Evolutionary conservation across 2,888 invertebrate genomes (phyloP).

Genomic region (Scaptomyza cyrtandrae): DNA sequence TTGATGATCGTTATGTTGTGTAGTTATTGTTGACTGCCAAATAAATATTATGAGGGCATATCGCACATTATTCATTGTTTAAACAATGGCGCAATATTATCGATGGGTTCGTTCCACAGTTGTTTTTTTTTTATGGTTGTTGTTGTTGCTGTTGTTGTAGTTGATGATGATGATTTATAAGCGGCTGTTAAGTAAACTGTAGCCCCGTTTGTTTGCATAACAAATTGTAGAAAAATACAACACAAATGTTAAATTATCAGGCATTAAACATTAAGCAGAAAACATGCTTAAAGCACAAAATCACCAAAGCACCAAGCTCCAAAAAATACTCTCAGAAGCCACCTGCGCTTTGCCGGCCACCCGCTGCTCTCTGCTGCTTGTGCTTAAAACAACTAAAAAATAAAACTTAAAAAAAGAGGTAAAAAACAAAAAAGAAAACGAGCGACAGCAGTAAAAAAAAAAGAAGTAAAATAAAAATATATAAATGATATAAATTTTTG

Average conservation of each 20-base stretch:
- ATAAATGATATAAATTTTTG: constrained; percentile 72
- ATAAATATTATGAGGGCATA: constrained; percentile 75
- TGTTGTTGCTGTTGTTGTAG: constrained; percentile 50
- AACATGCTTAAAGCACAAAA: constrained; percentile 57
- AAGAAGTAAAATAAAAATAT: constrained; percentile 16
- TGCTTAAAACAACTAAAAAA: constrained; percentile 27
- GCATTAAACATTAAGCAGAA: constrained; percentile 72
- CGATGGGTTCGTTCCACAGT: constrained; percentile 33
- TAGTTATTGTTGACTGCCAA: constrained; percentile 62
- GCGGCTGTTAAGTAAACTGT: constrained; percentile 69
- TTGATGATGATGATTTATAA: constrained; percentile 73
- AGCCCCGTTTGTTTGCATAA: constrained; percentile 75
- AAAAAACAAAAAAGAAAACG: constrained; percentile 7
- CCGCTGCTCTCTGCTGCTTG: constrained; percentile 55
- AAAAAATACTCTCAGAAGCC: constrained; percentile 47
- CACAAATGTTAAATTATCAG: constrained; percentile 66
- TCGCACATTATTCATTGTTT: constrained; percentile 68
- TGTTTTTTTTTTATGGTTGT: constrained; percentile 51
- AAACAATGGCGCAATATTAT: constrained; percentile 62
- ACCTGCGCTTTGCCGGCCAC: constrained; percentile 68
- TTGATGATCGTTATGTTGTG: constrained; percentile 44
- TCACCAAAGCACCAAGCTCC: constrained; percentile 27
- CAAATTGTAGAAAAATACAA: constrained; percentile 55
- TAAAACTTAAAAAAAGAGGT: background rate
- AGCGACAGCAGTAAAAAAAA: constrained; percentile 13